Base-by-base conservation (phyloP, 2,888 invertebrate species). In the Cerceris ruficornis region DNA sequence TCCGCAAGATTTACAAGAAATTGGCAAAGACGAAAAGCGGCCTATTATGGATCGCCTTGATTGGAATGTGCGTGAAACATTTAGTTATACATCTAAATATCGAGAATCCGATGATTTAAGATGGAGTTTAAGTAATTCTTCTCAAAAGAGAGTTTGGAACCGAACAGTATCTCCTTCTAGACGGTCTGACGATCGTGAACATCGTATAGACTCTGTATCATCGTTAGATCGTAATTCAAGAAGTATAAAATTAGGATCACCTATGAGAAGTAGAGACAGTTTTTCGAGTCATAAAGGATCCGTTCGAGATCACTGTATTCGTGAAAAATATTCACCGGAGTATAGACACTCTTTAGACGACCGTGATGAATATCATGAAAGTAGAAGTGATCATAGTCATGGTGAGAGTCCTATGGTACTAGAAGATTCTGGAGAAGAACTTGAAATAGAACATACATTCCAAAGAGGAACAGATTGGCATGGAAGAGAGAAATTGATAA, bases 21-120 rank as follows among this genome's bases (percentile, higher is more conserved):
- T 54, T 2, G 55, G 9, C 7, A 84, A 84, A 28, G 91, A 91
- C 69, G 90, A 91, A 42, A 91, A 89, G 60, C 87, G 88, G 15
- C 86, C 90, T 7, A 85, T 92, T 11, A 88, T 88, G 84, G 92
- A 92, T 66, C 90, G 92, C 61, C 58, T 91, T 28, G 91, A 92
- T 59, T 92, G 92, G 92, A 88, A 86, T 61, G 74, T 88, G 59
- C 87, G 91, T 4, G 91, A 92, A 15, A 84, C 85, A 5, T 89
- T 80, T 54, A 92, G 92, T 43, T 90, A 87, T 41, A 43, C 77
- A 0, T 49, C 86, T 1, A 87, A 84, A 43, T 77, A 85, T 52
- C 89, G 89, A 5, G 91, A 91, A 9, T 83, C 82, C 1, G 89
- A 89, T 2, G 92, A 92, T 67, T 67, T 92, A 5, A 87, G 92